Evolutionary conservation across 1,140 invertebrate genomes (phyloP), one percentile per base, ranked within the genome.

Genomic region (Matsumurasca onukii): DNA sequence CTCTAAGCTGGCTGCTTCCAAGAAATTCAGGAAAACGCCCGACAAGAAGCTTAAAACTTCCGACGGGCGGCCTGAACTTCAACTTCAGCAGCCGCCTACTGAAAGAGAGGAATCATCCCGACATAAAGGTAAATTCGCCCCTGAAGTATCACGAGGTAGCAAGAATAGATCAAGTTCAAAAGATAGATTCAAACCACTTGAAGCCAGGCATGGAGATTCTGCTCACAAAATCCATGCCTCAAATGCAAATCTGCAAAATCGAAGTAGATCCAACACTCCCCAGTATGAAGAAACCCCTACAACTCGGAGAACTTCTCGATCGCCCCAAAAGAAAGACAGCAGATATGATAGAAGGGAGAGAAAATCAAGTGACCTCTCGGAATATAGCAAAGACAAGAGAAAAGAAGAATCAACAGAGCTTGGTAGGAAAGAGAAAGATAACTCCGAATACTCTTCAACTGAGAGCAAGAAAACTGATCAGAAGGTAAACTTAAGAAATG

Each of bases 21-120:
- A 81, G 77, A 85, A 83, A 81, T 81, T 85, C 78, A 84, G 83
- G 76, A 88, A 86, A 83, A 84, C 87, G 84, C 87, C 87, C 78
- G 88, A 90, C 81, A 90, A 89, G 88, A 90, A 91, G 88, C 88
- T 89, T 88, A 90, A 90, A 90, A 89, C 88, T 89, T 89, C 88
- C 87, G 88, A 90, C 84, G 86, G 86, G 86, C 84, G 85, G 85
- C 86, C 86, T 86, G 87, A 87, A 85, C 83, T 82, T 82, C 83
- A 88, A 85, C 83, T 86, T 85, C 83, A 86, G 86, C 83, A 87
- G 85, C 83, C 86, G 85, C 75, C 83, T 88, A 77, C 78, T 89
- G 83, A 89, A 82, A 83, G 88, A 90, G 85, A 88, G 84, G 85
- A 90, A 89, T 78, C 86, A 82, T 74, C 80, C 81, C 75, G 85